Conservation (phyloP, 2,888 invertebrate species). For the Tetragnatha montana region DNA sequence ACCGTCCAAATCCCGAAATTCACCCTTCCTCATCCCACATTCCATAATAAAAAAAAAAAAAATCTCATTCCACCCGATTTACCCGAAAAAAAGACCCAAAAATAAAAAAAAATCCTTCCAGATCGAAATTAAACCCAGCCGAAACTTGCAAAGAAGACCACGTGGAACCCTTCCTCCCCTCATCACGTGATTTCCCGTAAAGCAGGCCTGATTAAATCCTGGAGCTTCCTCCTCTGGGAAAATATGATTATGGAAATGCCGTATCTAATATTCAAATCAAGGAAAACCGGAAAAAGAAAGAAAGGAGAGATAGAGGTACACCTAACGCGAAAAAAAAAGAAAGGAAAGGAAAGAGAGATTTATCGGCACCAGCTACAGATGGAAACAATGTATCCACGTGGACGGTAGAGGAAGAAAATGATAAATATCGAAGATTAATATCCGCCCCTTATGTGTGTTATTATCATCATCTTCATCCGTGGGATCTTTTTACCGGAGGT, state of each 20-base stretch:
- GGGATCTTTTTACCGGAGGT: background rate
- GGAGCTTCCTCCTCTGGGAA: constrained; percentile 10
- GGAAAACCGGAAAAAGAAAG: background rate
- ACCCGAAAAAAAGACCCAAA: background rate
- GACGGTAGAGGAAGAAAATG: background rate
- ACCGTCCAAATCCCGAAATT: background rate
- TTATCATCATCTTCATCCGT: background rate
- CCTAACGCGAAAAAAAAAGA: background rate
- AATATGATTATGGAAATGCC: constrained; percentile 56
- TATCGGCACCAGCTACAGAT: background rate
- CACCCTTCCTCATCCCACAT: background rate
- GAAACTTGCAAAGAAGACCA: background rate
- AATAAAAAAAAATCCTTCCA: background rate
- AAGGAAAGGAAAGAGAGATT: background rate
- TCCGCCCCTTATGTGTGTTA: background rate
- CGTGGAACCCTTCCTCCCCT: background rate
- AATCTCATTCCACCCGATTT: background rate
- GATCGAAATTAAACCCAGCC: background rate
- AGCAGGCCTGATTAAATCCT: constrained; percentile 10
- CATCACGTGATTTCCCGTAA: background rate
- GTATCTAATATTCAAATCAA: constrained; percentile 46
- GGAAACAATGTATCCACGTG: background rate
- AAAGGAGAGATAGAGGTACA: background rate
- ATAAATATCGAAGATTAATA: background rate
- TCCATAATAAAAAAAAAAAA: no score